phyloP scores from a whole-genome alignment of 2,888 invertebrate species.

The Rhingia rostrata region DNA sequence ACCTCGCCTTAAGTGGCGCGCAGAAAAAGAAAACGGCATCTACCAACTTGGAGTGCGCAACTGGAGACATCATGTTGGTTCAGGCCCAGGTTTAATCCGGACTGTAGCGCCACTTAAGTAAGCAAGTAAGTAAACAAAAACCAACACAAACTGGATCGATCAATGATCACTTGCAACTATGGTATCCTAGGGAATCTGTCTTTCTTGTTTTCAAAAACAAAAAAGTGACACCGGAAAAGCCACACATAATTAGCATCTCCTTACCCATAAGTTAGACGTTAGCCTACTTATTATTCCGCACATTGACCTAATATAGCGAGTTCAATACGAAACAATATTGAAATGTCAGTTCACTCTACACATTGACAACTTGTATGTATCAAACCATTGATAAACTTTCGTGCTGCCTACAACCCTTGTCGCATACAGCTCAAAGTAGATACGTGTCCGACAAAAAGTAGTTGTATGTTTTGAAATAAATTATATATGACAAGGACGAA shows the following conservation, averaged over 20 bases:
- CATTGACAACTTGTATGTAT: constrained; percentile 25
- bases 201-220: too few species aligned
- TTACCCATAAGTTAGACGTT: not conserved
- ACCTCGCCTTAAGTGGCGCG: too few species aligned
- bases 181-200: too few species aligned
- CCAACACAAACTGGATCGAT: too few species aligned
- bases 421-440: not conserved
- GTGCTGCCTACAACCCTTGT: not conserved
- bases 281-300: constrained; percentile 41
- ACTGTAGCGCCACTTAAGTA: too few species aligned
- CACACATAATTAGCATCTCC: not conserved
- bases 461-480: not conserved
- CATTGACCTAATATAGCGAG: constrained; percentile 28
- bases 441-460: constrained; percentile 8
- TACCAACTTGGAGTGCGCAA: too few species aligned
- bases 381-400: constrained; percentile 8
- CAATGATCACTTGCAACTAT: too few species aligned
- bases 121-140: too few species aligned
- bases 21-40: too few species aligned
- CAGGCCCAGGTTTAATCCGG: too few species aligned
- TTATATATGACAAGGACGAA: constrained; percentile 26
- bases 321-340: constrained; percentile 8
- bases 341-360: constrained; percentile 27
- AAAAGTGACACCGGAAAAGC: too few species aligned
- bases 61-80: too few species aligned